Evolutionary conservation across 2,888 invertebrate species (phyloP).

Genomic region (Tenthredo notha): DNA sequence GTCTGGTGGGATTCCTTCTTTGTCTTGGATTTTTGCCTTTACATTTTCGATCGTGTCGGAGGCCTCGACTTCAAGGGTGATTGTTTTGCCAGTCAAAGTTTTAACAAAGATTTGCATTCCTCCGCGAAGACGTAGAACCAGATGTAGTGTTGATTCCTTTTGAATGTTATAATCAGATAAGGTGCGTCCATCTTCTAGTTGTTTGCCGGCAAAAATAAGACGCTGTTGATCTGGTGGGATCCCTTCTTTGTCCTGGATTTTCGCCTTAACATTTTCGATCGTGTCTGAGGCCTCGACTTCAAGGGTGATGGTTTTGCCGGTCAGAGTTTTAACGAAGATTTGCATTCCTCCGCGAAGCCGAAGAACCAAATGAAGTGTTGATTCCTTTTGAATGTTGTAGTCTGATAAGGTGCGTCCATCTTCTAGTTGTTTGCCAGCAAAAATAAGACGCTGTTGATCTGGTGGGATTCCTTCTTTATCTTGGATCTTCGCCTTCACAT

Average conservation of each 20-base stretch:
- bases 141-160: constrained; percentile 60
- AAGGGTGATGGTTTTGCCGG: constrained; percentile 66
- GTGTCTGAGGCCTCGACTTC: constrained; percentile 67
- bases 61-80: constrained; percentile 30
- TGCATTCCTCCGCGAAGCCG: constrained; percentile 59
- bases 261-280: constrained; percentile 62
- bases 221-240: constrained; percentile 62
- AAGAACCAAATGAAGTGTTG: constrained; percentile 41
- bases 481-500: constrained; percentile 65
- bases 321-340: constrained; percentile 62
- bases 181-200: constrained; percentile 59
- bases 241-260: constrained; percentile 65
- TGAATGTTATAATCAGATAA: constrained; percentile 62
- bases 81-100: not conserved
- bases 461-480: constrained; percentile 67
- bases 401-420: constrained; percentile 62
- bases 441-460: constrained; percentile 63
- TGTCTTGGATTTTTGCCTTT: constrained; percentile 60
- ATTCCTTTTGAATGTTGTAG: constrained; percentile 63
- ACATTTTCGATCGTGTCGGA: constrained; percentile 60
- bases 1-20: constrained; percentile 64
- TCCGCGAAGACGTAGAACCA: constrained; percentile 58
- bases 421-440: constrained; percentile 63
- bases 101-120: constrained; percentile 59
- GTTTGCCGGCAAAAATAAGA: constrained; percentile 62